Evolutionary conservation across 2,113 vertebrate genomes (phyloP), one percentile per base, ranked within the genome.

Genomic region (Nerophis ophidion): DNA sequence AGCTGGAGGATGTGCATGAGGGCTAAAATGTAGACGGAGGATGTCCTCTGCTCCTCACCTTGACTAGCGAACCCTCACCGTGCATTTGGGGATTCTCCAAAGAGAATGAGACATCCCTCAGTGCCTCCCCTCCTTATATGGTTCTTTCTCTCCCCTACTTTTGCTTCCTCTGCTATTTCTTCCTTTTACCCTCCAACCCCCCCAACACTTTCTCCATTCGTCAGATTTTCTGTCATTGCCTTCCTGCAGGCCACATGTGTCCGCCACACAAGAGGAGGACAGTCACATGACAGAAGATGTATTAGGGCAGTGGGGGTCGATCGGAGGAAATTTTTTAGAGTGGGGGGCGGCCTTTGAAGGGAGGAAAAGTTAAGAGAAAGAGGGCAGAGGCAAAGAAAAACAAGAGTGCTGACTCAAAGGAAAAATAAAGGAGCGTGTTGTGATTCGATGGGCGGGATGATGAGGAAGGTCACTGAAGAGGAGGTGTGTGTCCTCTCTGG

Each of bases 31-130:
- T 55, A 72, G 66, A 57, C 68, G 61, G 52, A 71, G 76, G 70
- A 44, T 79, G 89, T 88, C 87, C 89, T 88, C 85, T 88, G 81
- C 70, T 55, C 80, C 78, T 91, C 84, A 89, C 89, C 90, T 91
- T 88, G 80, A 85, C 82, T 79, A 80, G 66, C 70, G 79, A 70
- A 84, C 65, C 79, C 81, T 82, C 7, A 40, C 75, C 68, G 84
- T 73, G 76, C 60, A n/a, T 80, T 83, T 86, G 88, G 85, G 88
- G 86, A 85, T 84, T 87, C 87, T 89, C 86, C 88, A 88, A 79
- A 80, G 61, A 68, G 60, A 74, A 65, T 63, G 62, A 68, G 72
- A 70, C 55, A 62, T 63, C 54, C 56, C 1, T 34, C n/a, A 44
- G 33, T 45, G 26, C 26, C 26, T 26, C 19, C 8, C 55, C 57